These are phyloP conservation scores for Drepanosiphum platanoidis DNA, from an alignment of 2,888 invertebrate genomes.

Conservation along the genomic window DNA sequence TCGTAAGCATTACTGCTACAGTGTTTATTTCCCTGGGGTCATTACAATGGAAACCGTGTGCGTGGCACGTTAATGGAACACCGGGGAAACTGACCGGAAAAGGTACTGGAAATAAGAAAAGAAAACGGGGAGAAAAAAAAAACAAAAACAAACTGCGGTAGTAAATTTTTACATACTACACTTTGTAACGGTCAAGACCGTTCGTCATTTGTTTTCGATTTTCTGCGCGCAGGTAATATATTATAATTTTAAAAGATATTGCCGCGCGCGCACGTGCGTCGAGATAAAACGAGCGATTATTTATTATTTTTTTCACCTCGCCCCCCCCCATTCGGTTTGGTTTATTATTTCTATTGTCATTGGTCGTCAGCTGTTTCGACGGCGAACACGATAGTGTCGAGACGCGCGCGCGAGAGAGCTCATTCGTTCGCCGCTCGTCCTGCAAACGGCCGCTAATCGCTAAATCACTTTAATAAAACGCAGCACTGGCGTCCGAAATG, in stretches of 20 bases:
- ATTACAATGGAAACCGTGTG: constrained; percentile 39
- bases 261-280: too few species aligned
- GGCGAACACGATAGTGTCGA: neutral
- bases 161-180: constrained; percentile 20
- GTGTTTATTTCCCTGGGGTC: constrained; percentile 27
- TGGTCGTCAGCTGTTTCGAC: neutral
- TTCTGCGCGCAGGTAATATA: neutral
- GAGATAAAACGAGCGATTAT: constrained; percentile 32
- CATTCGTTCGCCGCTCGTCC: neutral
- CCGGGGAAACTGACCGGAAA: constrained; percentile 39
- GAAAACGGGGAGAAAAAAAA: neutral
- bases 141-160: neutral
- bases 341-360: neutral
- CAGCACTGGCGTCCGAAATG: constrained; percentile 6
- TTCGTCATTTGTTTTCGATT: constrained; percentile 17
- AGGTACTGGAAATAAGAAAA: neutral
- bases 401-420: too few species aligned
- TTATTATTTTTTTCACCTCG: too few species aligned
- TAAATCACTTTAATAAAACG: constrained; percentile 17
- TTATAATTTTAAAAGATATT: constrained; percentile 25
- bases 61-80: constrained; percentile 31
- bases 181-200: constrained; percentile 32
- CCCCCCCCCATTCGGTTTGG: neutral
- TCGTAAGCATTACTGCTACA: constrained; percentile 3
- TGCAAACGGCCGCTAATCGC: neutral